phyloP scores from a whole-genome alignment of 2,113 vertebrate genomes.

The Sphyrna mokarran region DNA sequence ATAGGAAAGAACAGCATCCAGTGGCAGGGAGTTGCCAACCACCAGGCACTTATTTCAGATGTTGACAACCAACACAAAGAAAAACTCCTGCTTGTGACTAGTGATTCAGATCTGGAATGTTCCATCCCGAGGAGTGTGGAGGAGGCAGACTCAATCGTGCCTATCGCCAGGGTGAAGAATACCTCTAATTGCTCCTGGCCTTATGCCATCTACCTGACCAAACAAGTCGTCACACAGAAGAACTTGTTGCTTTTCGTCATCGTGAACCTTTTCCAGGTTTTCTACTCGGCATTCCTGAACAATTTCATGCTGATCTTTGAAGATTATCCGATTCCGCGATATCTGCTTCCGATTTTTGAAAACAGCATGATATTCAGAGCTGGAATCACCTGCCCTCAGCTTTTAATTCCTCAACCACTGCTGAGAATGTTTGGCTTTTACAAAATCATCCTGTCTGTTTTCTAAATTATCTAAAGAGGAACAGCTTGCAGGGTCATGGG shows the following conservation, averaged over 20 bases:
- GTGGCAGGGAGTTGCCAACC: too few species aligned
- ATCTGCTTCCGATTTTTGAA: conserved; percentile 62
- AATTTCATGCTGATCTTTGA: conserved; percentile 87
- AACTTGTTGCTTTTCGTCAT: conserved; percentile 75
- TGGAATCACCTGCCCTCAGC: conserved; percentile 81
- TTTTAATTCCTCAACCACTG: too few species aligned
- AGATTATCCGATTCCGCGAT: conserved; percentile 72
- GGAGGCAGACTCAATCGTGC: too few species aligned
- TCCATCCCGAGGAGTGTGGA: too few species aligned
- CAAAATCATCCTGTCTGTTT: too few species aligned
- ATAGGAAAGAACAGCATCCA: too few species aligned
- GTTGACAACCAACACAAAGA: too few species aligned
- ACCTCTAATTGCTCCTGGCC: conserved; percentile 52
- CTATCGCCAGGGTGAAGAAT: background rate
- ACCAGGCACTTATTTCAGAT: too few species aligned
- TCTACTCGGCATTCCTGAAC: conserved; percentile 73
- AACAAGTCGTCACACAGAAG: conserved; percentile 69
- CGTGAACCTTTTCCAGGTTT: conserved; percentile 86
- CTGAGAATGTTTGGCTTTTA: too few species aligned
- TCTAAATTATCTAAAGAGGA: too few species aligned
- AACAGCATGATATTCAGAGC: conserved; percentile 79
- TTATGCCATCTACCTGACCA: conserved; percentile 54
- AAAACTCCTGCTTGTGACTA: too few species aligned
- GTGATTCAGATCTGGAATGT: too few species aligned
- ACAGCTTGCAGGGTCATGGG: background rate